phyloP scores from a whole-genome alignment of 35 echinoderm and acorn worm genomes.

The Apostichopus japonicus region DNA sequence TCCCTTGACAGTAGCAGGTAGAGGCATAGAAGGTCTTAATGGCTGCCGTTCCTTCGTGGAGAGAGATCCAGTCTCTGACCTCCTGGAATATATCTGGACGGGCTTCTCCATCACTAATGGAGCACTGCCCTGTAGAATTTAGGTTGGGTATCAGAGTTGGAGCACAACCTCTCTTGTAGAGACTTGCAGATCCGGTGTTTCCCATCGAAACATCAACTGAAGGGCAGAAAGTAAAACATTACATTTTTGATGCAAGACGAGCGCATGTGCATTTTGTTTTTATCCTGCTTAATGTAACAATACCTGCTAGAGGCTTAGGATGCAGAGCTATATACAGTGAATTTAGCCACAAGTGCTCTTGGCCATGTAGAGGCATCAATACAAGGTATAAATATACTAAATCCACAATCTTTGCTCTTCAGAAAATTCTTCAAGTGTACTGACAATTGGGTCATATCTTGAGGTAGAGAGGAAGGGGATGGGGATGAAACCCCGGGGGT shows the following conservation, averaged over 20 bases:
- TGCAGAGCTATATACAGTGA: too few species aligned
- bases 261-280: too few species aligned
- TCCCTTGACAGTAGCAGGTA: conserved; percentile 11
- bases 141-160: not conserved
- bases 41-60: not conserved
- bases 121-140: not conserved
- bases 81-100: not conserved
- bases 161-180: conserved; percentile 2
- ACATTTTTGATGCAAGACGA: not conserved
- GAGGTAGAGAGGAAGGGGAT: too few species aligned
- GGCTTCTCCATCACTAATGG: not conserved
- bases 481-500: too few species aligned
- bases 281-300: too few species aligned
- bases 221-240: not conserved
- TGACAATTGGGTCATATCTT: too few species aligned
- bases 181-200: not conserved
- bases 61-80: not conserved
- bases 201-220: not conserved
- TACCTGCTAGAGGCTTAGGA: too few species aligned
- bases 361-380: too few species aligned
- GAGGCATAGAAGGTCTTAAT: not conserved
- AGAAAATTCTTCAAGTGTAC: too few species aligned
- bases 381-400: too few species aligned
- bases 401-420: too few species aligned
- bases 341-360: too few species aligned